Base-by-base conservation (phyloP, 2,113 vertebrate species). In the Brachyhypopomus occidentalis region DNA sequence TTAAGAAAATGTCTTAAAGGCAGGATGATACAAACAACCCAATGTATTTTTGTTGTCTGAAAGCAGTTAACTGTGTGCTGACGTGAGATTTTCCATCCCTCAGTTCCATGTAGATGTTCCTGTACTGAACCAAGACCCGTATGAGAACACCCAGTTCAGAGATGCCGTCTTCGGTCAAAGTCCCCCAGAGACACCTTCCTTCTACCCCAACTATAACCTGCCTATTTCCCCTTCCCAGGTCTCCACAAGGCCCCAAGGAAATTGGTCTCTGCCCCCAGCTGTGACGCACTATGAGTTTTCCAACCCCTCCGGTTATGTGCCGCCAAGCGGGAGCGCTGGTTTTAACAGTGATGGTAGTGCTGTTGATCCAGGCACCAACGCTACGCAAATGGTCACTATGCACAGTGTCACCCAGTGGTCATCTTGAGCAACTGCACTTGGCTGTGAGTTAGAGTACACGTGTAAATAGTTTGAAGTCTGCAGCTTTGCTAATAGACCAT, bases 31-130 rank as follows among this genome's bases (percentile, higher is more conserved):
- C 89, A 91, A 2, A 8, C 12, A 0, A 2, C 2, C 9, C 23
- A 5, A 3, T 5, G 45, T 41, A 14, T 27, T 34, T 16, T 75
- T 22, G 66, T 2, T 2, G 2, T 78, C 7, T n/a, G 41, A 9
- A 41, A 4, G 25, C 17, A 48, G 27, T 74, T 2, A 16, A n/a
- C 23, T 17, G 9, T 34, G 8, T 72, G 1, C 1, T 69, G 11
- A 64, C 20, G 0, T 30, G 6, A 14, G 8, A 3, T 52, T 0
- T 20, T 67, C 55, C 45, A 45, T 11, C 14, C 72, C 77, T 27
- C 70, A 93, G 91, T 94, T 88, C 75, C 87, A 87, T 25, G 82
- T 70, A 25, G 89, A 91, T 4, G n/a, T 58, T 0, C 78, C n/a
- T 6, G n/a, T 87, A 2, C 83, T 84, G 17, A 34, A 72, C 7